A percentile compares a stretch with the other conserved stretches of the same genome.
Conservation (phyloP, 2,888 invertebrate genomes). For the Catocala sponsa region DNA sequence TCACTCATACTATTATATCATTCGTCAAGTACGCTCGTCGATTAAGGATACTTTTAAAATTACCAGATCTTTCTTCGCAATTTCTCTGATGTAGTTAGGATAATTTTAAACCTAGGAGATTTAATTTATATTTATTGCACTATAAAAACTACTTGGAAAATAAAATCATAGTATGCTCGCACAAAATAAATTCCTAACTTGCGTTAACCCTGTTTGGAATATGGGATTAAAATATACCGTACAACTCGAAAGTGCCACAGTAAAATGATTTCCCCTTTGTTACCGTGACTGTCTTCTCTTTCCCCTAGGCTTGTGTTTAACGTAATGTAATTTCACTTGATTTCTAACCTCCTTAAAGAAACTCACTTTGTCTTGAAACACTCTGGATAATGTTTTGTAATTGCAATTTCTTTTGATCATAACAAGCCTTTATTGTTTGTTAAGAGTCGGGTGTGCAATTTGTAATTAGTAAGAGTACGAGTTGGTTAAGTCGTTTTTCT, state of each 20-base stretch:
- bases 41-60: no score
- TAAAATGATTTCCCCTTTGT: slow-evolving; percentile 60
- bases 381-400: slow-evolving; percentile 16
- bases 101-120: no score
- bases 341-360: slow-evolving; percentile 64
- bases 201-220: slow-evolving; percentile 42
- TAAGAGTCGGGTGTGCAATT: not conserved
- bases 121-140: no score
- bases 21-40: no score
- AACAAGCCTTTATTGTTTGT: slow-evolving; percentile 10
- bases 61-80: no score
- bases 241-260: slow-evolving; percentile 55
- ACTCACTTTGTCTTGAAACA: slow-evolving; percentile 56
- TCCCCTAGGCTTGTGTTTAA: slow-evolving; percentile 58
- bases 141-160: no score
- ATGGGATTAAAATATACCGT: slow-evolving; percentile 61
- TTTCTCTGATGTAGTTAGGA: no score
- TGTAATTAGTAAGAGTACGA: not conserved
- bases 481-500: no score
- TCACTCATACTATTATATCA: no score
- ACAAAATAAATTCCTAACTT: slow-evolving; percentile 24
- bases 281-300: slow-evolving; percentile 44
- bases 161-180: no score
- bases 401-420: slow-evolving; percentile 38
- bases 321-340: slow-evolving; percentile 70